Percentiles rank a stretch among this genome's conserved stretches.
phyloP scores from a whole-genome alignment of 2,113 vertebrate genomes.

The Scopus umbretta region DNA sequence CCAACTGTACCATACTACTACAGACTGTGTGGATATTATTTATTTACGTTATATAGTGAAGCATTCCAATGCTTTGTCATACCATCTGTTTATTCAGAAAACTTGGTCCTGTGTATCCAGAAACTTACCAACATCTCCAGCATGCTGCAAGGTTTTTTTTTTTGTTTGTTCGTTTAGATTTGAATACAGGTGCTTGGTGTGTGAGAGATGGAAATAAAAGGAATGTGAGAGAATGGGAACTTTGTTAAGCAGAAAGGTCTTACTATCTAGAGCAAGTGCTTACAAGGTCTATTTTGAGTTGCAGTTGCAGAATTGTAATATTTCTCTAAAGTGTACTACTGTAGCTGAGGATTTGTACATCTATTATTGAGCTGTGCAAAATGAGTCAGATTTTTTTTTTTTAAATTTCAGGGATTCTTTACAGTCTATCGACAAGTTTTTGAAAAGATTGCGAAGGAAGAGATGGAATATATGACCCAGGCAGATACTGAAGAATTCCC shows the following conservation, averaged over 20 bases:
- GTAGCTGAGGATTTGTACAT: background rate
- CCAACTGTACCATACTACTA: accelerated
- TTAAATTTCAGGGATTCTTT: constrained; percentile 85
- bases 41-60: background rate
- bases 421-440: constrained; percentile 87
- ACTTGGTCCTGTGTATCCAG: background rate
- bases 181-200: background rate
- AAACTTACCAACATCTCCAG: background rate
- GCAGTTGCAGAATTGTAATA: background rate
- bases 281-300: background rate
- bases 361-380: accelerated
- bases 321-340: background rate
- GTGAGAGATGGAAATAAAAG: background rate
- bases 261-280: background rate
- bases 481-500: constrained; percentile 84
- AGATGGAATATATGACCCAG: constrained; percentile 80
- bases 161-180: background rate
- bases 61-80: background rate
- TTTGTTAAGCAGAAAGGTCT: background rate
- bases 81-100: background rate
- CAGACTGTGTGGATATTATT: background rate
- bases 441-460: constrained; percentile 88
- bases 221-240: background rate
- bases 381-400: background rate
- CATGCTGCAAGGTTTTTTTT: background rate